Conservation (phyloP, 2,888 invertebrate species). For the Polymixis lichenea region DNA sequence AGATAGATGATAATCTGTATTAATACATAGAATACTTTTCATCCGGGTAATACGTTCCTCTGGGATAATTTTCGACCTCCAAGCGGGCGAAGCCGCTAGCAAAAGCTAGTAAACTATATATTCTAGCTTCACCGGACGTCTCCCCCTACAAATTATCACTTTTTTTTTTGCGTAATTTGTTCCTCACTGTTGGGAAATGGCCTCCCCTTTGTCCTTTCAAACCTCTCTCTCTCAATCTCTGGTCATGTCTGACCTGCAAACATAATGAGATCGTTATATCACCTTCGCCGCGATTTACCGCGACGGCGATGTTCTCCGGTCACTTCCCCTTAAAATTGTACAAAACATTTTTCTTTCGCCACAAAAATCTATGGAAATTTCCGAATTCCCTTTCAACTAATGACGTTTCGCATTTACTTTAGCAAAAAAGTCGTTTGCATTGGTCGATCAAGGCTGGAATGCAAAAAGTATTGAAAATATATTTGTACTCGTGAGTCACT, state of each 20-base stretch:
- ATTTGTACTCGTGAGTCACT: constrained; percentile 50
- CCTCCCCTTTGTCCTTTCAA: too few relatives aligned
- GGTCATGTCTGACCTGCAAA: not conserved
- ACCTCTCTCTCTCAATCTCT: not conserved
- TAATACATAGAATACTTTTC: too few relatives aligned
- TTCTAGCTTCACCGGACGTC: too few relatives aligned
- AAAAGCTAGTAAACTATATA: too few relatives aligned
- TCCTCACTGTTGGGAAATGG: too few relatives aligned
- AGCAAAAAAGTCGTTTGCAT: constrained; percentile 59
- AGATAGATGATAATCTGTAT: too few relatives aligned
- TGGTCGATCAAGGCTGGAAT: constrained; percentile 55
- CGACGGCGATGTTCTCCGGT: not conserved
- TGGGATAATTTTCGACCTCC: too few relatives aligned
- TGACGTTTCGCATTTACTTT: constrained; percentile 16
- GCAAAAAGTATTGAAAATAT: constrained; percentile 57
- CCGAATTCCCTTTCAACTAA: constrained; percentile 42
- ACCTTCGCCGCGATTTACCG: not conserved
- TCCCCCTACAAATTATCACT: not conserved
- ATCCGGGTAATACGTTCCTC: too few relatives aligned
- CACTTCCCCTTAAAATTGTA: not conserved
- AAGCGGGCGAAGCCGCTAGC: too few relatives aligned
- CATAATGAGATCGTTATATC: not conserved
- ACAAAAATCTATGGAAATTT: constrained; percentile 41
- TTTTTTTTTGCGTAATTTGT: too few relatives aligned
- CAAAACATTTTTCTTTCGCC: not conserved